Conservation (phyloP, 2,113 vertebrate genomes). For the Macrotis lagotis region DNA sequence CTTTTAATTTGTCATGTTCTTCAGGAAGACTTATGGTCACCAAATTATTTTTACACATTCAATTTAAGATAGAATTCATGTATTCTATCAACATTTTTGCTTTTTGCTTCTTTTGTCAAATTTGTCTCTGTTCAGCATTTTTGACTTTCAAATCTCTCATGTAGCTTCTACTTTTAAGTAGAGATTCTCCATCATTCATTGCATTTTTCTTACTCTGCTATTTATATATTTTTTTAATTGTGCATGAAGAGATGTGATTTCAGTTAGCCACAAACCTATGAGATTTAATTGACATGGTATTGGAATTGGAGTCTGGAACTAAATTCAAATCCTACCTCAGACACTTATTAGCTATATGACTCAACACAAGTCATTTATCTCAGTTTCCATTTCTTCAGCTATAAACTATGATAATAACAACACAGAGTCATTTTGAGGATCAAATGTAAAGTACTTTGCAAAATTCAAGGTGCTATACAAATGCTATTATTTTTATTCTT, state of each 20-base stretch:
- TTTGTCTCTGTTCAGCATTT: neutral
- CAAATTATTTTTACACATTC: neutral
- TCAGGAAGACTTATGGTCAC: neutral
- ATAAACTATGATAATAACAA: neutral
- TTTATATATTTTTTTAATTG: neutral
- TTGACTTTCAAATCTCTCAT: neutral
- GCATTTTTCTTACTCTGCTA: neutral
- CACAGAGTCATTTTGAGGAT: neutral
- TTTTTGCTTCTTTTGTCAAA: neutral
- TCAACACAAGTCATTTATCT: neutral
- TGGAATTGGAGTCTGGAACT: neutral
- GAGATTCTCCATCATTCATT: neutral
- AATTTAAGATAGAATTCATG: neutral
- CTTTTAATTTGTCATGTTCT: too few species aligned
- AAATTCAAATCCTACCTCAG: neutral
- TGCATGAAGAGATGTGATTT: neutral
- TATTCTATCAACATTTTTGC: neutral
- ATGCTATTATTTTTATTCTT: neutral
- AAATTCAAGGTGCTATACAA: neutral
- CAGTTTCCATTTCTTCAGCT: neutral
- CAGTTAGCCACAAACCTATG: too few species aligned
- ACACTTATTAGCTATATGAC: neutral
- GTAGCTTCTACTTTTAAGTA: neutral
- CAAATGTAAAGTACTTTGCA: neutral
- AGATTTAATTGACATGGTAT: too few species aligned